Evolutionary conservation across 2,113 vertebrate genomes (phyloP).

Genomic region (Leucopsar rothschildi): DNA sequence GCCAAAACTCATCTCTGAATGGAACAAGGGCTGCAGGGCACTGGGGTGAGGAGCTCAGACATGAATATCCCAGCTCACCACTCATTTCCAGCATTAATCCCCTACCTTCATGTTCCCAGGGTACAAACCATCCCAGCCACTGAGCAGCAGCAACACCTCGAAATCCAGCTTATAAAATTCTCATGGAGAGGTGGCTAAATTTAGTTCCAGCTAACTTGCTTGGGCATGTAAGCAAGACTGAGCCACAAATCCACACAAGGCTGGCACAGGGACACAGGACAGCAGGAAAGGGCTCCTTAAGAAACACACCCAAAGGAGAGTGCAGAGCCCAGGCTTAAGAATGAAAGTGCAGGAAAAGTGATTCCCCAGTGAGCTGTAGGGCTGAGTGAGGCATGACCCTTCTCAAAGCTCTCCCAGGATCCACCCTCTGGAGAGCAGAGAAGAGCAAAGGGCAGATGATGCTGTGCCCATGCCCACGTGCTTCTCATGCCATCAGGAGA

Average conservation of each 20-base stretch:
- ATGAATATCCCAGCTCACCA: fast-evolving
- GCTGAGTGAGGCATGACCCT: fast-evolving
- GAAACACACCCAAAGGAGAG: background rate
- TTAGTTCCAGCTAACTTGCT: background rate
- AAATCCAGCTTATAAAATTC: background rate
- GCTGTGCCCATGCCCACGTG: background rate
- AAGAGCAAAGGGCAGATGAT: background rate
- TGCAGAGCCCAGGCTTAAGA: background rate
- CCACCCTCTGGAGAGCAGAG: background rate
- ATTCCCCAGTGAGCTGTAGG: background rate
- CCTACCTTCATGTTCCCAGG: background rate
- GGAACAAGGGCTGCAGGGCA: background rate
- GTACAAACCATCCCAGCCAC: background rate
- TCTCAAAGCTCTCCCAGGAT: background rate
- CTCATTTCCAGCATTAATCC: background rate
- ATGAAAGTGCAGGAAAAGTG: background rate
- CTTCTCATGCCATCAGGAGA: background rate
- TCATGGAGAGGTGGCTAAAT: background rate
- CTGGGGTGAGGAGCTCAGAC: background rate
- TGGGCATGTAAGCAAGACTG: background rate
- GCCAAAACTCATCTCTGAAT: fast-evolving
- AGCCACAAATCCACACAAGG: fast-evolving
- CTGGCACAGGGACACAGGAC: background rate
- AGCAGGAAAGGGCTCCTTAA: background rate
- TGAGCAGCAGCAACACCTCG: background rate